Base-by-base conservation (phyloP, 2,797 vertebrate genomes). In the Cyclura pinguis region DNA sequence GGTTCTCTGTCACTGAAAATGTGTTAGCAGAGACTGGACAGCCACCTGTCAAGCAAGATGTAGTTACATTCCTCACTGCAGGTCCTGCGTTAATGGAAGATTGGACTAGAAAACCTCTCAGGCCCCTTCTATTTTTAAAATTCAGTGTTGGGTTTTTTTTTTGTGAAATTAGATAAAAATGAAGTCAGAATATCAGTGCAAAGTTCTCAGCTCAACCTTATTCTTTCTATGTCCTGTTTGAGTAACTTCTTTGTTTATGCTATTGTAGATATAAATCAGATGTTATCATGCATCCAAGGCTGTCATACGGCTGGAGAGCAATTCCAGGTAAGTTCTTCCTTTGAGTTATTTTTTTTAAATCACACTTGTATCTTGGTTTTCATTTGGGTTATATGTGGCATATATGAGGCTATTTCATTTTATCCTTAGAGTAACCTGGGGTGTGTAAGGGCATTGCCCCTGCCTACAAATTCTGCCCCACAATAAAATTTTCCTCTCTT, bases 181-280 rank as follows among this genome's bases (percentile, higher is more conserved):
- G 29, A 24, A 35, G 3, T n/a, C 52, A 0, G 69, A 50, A 22
- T 73, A 76, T 14, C 50, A 81, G 57, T 0, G 0, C 0, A 0
- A 35, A 76, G 1, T 5, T 81, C 64, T 80, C 72, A 78, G 77
- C 87, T 89, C 55, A 84, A 74, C 10, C 8, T 83, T 10, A 27
- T 27, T 67, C 47, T 57, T 29, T 47, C 32, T 7, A 12, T 35
- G 0, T 38, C 52, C 55, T 62, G 59, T 52, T 64, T 92, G 3
- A 20, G 42, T 57, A 13, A 29, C 52, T 84, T 22, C 6, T 0
- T 52, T 89, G 76, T 81, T 74, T n/a, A 2, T 73, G 14, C 76
- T 57, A 0, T 94, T 96, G 27, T 88, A 96, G 96, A 95, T 96
- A 93, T 93, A 95, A 52, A 88, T 32, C 13, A 1, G 94, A 96